Conservation (phyloP, 2,113 vertebrate species). For the Ailurus styani region DNA sequence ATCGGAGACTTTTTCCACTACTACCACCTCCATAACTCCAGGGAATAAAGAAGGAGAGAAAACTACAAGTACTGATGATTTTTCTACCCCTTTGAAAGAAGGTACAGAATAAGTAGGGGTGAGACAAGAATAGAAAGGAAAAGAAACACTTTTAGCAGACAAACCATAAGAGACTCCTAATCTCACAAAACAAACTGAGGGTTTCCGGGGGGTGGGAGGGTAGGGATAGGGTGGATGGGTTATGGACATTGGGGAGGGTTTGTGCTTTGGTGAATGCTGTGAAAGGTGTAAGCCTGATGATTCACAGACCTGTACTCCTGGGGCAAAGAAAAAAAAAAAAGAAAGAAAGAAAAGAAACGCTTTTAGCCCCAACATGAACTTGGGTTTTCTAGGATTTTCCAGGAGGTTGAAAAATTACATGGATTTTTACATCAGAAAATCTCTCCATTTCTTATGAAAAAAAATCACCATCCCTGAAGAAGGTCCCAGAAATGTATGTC, state of each 20-base stretch:
- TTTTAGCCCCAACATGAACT: neutral
- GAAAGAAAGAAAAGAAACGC: neutral
- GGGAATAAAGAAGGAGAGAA: neutral
- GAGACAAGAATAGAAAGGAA: neutral
- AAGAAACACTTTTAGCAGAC: slow-evolving; percentile 16
- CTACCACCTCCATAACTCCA: neutral
- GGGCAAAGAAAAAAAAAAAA: too few species aligned
- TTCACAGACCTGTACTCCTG: too few species aligned
- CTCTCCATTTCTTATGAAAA: neutral
- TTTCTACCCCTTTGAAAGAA: neutral
- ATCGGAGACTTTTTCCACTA: neutral
- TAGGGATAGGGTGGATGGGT: too few species aligned
- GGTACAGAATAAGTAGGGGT: slow-evolving; percentile 28
- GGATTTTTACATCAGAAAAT: slow-evolving; percentile 21
- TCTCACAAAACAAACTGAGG: too few species aligned
- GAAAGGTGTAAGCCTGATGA: too few species aligned
- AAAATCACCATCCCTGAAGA: neutral
- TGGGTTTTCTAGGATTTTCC: slow-evolving; percentile 7
- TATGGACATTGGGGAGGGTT: too few species aligned
- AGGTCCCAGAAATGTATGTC: neutral
- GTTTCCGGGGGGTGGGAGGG: too few species aligned
- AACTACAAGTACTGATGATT: neutral
- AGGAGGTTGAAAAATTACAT: neutral
- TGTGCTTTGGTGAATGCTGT: too few species aligned
- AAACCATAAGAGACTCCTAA: too few species aligned